phyloP scores from a whole-genome alignment of 1,140 invertebrate species.

The Solenopsis invicta region DNA sequence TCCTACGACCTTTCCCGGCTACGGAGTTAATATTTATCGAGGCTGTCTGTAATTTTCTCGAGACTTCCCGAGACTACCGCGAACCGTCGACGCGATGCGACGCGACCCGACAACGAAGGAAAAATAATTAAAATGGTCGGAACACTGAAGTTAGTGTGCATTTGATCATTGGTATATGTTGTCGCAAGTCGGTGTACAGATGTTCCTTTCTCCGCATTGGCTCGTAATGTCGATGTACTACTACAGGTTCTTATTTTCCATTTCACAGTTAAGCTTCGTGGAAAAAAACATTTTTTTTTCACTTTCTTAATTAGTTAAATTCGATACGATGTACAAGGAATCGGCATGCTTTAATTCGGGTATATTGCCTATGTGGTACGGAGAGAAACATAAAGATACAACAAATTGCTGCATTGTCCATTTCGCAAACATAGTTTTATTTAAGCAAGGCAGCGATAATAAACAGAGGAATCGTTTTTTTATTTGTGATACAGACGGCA shows the following conservation, averaged over 20 bases:
- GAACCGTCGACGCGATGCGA: slow-evolving; percentile 40
- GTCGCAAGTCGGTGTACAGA: background rate
- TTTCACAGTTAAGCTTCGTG: background rate
- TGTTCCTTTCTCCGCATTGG: background rate
- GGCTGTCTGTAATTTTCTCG: slow-evolving; percentile 75
- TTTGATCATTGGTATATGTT: background rate
- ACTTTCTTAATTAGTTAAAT: background rate
- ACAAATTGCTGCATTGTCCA: background rate
- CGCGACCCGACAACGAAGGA: slow-evolving; percentile 11
- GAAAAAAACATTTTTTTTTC: background rate
- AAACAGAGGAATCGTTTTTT: slow-evolving; percentile 13
- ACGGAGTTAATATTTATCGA: slow-evolving; percentile 78
- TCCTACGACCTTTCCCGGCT: slow-evolving; percentile 69
- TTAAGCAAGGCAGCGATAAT: slow-evolving; percentile 31
- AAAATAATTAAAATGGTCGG: slow-evolving; percentile 67
- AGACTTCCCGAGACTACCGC: slow-evolving; percentile 45
- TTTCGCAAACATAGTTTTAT: slow-evolving; percentile 25
- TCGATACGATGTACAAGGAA: background rate
- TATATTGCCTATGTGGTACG: background rate
- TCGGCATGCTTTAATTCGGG: slow-evolving; percentile 4
- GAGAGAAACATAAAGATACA: background rate
- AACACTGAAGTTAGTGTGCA: background rate
- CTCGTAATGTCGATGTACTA: background rate
- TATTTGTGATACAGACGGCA: slow-evolving; percentile 14
- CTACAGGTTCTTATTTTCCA: background rate